phyloP scores from a whole-genome alignment of 1,140 invertebrate species.

The Macrobrachium rosenbergii region DNA sequence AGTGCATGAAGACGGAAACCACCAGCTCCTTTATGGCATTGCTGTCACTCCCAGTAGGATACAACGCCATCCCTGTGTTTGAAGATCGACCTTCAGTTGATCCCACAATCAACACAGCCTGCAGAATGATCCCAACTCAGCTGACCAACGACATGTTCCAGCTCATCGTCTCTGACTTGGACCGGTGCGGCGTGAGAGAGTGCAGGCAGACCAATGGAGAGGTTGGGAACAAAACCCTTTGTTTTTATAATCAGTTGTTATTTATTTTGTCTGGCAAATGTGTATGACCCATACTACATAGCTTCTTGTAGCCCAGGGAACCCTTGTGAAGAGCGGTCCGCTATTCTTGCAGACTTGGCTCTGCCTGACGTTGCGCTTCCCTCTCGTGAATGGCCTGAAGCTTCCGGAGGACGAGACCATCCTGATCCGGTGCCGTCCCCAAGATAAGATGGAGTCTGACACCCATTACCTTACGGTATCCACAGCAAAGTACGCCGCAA shows the following conservation, averaged over 20 bases:
- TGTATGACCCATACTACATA: too few relatives aligned
- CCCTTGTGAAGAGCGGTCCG: too few relatives aligned
- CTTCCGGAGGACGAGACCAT: constrained; percentile 77
- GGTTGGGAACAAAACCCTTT: neutral
- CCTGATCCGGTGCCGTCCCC: constrained; percentile 76
- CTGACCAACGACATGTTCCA: constrained; percentile 56
- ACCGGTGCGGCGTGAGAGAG: constrained; percentile 62
- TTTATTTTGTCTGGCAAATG: neutral
- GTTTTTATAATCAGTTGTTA: neutral
- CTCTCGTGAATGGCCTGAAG: constrained; percentile 75
- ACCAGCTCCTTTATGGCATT: constrained; percentile 55
- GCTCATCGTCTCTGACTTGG: constrained; percentile 59
- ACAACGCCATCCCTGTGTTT: constrained; percentile 53
- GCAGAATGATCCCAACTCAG: constrained; percentile 57
- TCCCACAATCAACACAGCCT: constrained; percentile 59
- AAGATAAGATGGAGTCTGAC: constrained; percentile 75
- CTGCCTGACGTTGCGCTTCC: constrained; percentile 77
- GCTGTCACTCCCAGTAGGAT: constrained; percentile 41
- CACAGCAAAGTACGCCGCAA: constrained; percentile 60
- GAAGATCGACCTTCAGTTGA: constrained; percentile 57
- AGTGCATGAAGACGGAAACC: constrained; percentile 49
- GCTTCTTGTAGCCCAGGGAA: too few relatives aligned
- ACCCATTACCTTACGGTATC: constrained; percentile 71
- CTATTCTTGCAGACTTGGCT: constrained; percentile 66
- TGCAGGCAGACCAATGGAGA: constrained; percentile 56